These are phyloP conservation scores for Acipenser ruthenus DNA, from an alignment of 2,797 vertebrate genomes.

Conservation along the genomic window DNA sequence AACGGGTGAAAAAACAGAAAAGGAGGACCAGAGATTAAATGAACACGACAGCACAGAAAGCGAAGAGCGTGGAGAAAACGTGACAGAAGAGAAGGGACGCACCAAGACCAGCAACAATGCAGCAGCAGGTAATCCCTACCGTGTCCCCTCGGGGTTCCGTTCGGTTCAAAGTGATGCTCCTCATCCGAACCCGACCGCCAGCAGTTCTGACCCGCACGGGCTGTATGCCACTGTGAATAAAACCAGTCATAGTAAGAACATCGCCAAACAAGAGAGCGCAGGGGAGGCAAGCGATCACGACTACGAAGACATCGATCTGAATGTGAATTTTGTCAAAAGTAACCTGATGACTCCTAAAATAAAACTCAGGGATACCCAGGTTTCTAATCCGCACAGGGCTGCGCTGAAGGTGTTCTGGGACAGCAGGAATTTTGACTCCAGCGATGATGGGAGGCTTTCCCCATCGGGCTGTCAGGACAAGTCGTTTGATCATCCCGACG, in stretches of 20 bases:
- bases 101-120: slow-evolving; percentile 14
- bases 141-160: background rate
- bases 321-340: slow-evolving; percentile 32
- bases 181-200: background rate
- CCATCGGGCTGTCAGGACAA: no score
- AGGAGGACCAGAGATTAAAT: slow-evolving; percentile 13
- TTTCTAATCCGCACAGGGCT: slow-evolving; percentile 34
- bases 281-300: slow-evolving; percentile 30
- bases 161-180: no score
- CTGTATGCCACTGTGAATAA: background rate
- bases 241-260: slow-evolving; percentile 8
- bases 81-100: slow-evolving; percentile 6
- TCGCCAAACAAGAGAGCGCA: slow-evolving; percentile 13
- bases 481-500: no score
- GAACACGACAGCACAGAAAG: no score
- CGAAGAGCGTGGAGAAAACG: no score
- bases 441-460: slow-evolving; percentile 15
- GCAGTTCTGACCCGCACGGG: slow-evolving; percentile 22
- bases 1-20: background rate
- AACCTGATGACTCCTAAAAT: slow-evolving; percentile 27
- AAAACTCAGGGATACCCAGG: slow-evolving; percentile 19
- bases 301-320: slow-evolving; percentile 36
- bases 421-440: slow-evolving; percentile 25
- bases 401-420: slow-evolving; percentile 10
- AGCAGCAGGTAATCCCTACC: slow-evolving; percentile 20